Conservation (phyloP, 2,888 invertebrate genomes). For the Erpobdella octoculata region DNA sequence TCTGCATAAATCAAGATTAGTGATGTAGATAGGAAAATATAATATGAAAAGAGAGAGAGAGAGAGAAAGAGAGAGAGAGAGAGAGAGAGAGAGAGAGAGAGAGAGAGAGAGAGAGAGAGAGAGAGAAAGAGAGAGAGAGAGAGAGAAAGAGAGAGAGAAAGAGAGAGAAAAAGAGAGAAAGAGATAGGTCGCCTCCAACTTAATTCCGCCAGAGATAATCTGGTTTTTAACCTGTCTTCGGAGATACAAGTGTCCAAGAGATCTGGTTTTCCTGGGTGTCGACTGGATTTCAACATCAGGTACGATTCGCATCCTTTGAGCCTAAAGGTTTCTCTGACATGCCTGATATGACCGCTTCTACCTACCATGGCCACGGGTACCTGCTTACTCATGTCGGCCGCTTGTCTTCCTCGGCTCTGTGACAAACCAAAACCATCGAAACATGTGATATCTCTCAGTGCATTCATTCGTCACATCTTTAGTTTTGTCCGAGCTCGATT, state of each 20-base stretch:
- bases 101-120: neutral
- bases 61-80: neutral
- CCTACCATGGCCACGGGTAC: too few relatives aligned
- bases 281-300: too few relatives aligned
- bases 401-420: too few relatives aligned
- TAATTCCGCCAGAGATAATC: neutral
- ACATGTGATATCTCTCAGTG: too few relatives aligned
- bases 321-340: too few relatives aligned
- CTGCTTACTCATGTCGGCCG: too few relatives aligned
- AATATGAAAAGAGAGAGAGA: neutral
- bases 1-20: neutral
- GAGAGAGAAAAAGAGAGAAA: neutral
- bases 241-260: neutral
- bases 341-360: too few relatives aligned
- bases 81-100: neutral
- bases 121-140: conserved; percentile 10
- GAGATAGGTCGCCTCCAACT: neutral
- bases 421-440: too few relatives aligned
- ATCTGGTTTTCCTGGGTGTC: too few relatives aligned
- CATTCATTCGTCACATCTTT: too few relatives aligned
- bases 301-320: too few relatives aligned
- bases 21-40: neutral
- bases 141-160: conserved; percentile 11
- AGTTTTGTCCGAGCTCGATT: too few relatives aligned
- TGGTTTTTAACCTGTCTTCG: neutral